Conservation (phyloP, 2,888 invertebrate species). For the Polymixis lichenea region DNA sequence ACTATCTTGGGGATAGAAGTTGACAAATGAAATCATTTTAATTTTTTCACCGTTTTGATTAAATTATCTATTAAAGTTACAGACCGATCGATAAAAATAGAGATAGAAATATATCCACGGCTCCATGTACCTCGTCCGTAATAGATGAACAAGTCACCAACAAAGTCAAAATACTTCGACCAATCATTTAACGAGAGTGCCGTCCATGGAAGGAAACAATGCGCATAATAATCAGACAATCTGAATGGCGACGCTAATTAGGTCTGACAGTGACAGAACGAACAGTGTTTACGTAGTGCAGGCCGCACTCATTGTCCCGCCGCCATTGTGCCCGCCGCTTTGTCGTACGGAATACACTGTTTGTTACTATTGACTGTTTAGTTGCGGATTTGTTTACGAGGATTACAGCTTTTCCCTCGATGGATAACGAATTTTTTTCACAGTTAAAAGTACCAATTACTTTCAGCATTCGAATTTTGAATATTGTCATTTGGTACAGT, state of each 20-base stretch:
- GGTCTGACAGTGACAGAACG: constrained; percentile 87
- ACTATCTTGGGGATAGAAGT: neutral
- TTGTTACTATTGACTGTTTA: constrained; percentile 77
- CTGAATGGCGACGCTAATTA: constrained; percentile 88
- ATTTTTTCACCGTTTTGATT: neutral
- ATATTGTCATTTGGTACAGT: constrained; percentile 21
- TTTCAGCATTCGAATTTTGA: neutral
- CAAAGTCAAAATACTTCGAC: constrained; percentile 35
- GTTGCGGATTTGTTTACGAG: constrained; percentile 68
- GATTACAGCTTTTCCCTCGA: constrained; percentile 55
- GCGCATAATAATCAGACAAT: constrained; percentile 88
- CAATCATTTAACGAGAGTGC: constrained; percentile 62
- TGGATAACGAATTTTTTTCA: constrained; percentile 34
- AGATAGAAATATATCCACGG: neutral
- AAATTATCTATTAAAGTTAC: neutral
- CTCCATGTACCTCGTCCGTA: neutral
- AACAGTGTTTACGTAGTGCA: constrained; percentile 82
- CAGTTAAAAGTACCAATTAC: neutral
- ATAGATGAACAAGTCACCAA: constrained; percentile 1
- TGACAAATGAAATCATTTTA: neutral
- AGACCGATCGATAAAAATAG: neutral
- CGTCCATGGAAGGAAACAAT: constrained; percentile 82
- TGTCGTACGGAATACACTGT: constrained; percentile 77
- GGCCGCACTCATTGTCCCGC: constrained; percentile 82
- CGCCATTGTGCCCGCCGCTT: constrained; percentile 82